These are phyloP conservation scores for Edolisoma coerulescens DNA, from an alignment of 2,113 vertebrate genomes.

Conservation along the genomic window DNA sequence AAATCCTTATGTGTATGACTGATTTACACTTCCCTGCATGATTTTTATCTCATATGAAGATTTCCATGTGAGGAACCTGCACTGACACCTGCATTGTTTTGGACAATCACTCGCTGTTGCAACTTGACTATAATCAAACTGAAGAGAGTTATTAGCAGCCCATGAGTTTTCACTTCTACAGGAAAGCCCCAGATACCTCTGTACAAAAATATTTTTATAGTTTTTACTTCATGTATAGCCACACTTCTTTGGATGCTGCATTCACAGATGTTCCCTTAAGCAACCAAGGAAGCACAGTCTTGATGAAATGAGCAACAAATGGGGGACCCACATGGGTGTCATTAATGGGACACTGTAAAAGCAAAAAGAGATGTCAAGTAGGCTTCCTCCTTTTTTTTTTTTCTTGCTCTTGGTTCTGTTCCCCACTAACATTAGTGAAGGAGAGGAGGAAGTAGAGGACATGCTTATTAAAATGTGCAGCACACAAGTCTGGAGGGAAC, in stretches of 20 bases:
- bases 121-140: neutral
- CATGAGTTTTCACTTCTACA: neutral
- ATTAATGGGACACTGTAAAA: neutral
- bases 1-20: neutral
- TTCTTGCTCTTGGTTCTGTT: neutral
- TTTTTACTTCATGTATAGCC: neutral
- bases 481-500: neutral
- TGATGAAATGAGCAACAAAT: neutral
- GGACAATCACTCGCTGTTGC: neutral
- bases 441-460: neutral
- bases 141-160: neutral
- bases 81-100: neutral
- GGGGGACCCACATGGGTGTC: neutral
- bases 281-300: neutral
- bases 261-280: neutral
- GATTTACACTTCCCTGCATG: neutral
- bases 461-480: constrained; percentile 19
- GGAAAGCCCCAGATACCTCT: neutral
- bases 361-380: neutral
- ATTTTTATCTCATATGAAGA: neutral
- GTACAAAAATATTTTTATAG: neutral
- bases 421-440: neutral
- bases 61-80: neutral
- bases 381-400: neutral
- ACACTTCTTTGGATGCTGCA: neutral